These are phyloP conservation scores for Choloepus hoffmanni DNA, from an alignment of 2,113 vertebrate genomes.

Conservation along the genomic window DNA sequence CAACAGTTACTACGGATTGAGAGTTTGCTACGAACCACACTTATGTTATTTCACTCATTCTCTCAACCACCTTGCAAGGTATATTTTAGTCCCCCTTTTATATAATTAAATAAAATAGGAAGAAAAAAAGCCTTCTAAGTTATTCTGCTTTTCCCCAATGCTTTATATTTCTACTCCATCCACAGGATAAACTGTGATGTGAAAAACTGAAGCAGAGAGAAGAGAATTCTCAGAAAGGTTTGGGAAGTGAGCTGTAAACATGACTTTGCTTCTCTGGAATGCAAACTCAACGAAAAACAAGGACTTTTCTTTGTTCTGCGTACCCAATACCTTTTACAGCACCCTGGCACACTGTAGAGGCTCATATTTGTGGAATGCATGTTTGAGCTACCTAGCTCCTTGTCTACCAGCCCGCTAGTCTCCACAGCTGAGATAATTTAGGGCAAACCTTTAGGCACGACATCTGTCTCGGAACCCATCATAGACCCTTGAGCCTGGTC, in stretches of 20 bases:
- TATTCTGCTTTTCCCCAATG: neutral
- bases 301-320: neutral
- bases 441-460: neutral
- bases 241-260: neutral
- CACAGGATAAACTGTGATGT: neutral
- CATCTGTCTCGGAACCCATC: neutral
- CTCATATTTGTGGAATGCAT: neutral
- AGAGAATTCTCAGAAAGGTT: neutral
- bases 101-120: neutral
- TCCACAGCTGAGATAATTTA: neutral
- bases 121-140: conserved; percentile 14
- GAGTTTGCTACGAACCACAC: neutral
- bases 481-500: neutral
- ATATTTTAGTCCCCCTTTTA: neutral
- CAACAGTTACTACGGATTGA: neutral
- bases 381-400: neutral
- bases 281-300: neutral
- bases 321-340: neutral
- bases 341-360: neutral
- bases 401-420: neutral
- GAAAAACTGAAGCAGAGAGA: conserved; percentile 1
- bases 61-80: neutral
- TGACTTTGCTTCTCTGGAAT: neutral
- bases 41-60: neutral
- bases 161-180: conserved; percentile 47